Base-by-base conservation (phyloP, 2,113 vertebrate species). In the Hyla sarda region DNA sequence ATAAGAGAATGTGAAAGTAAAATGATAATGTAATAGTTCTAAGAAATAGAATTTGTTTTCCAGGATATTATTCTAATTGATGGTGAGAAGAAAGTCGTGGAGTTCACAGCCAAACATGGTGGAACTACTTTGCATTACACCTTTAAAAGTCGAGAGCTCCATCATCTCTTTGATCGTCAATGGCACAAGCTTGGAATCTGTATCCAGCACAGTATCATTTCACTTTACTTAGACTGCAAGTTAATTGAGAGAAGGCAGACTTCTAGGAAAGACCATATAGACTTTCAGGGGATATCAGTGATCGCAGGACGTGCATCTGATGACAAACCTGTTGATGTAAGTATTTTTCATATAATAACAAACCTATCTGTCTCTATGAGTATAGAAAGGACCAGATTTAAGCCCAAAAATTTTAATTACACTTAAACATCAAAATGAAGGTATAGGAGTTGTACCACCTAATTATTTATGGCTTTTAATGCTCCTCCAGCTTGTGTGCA, bases 101-200 rank as follows among this genome's bases (percentile, higher is more conserved):
- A 99, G 89, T 95, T 97, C 88, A 96, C 95, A 79, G 93, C 93
- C 78, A 94, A 85, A 87, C 93, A 95, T 8, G 85, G 90, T 8
- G 90, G 95, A 91, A 95, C 94, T 84, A 90, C 90, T 62, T 90
- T 96, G 82, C 96, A 93, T 88, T 97, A 97, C 90, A 91, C 93
- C 23, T 99, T 99, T 89, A 98, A 95, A 92, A 96, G 94, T 90
- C 94, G 96, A 88, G 96, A 98, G 91, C 94, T 99, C 37, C 96
- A 97, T 83, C 88, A 90, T 87, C 94, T 99, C 82, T 99, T 99
- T 89, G 96, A 99, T 91, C 96, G 97, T 25, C 97, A 97, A 87
- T 99, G 97, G 97, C 98, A 99, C 94, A 98, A 97, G 91, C 93
- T 99, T 90, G 93, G 96, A 90, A 87, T 99, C 84, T 93, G 94